These are phyloP conservation scores for Semaprochilodus insignis DNA, from an alignment of 2,797 vertebrate genomes.

Conservation along the genomic window DNA sequence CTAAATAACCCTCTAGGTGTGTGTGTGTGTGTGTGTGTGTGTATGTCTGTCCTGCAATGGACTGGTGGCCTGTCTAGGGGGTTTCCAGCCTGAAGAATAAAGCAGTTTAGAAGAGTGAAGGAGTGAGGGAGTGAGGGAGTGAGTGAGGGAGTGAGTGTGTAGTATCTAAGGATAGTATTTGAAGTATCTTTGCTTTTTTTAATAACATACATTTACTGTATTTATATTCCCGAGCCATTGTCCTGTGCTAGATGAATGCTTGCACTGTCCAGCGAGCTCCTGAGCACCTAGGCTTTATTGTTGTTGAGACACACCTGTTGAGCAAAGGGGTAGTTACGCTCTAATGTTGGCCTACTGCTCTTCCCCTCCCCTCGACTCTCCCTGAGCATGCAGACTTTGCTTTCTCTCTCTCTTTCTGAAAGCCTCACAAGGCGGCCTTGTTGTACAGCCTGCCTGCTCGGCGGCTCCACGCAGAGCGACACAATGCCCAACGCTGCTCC, in stretches of 20 bases:
- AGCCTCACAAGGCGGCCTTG: constrained; percentile 46
- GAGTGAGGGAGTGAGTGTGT: too few species aligned
- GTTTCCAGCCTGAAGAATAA: too few species aligned
- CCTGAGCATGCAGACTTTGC: constrained; percentile 1
- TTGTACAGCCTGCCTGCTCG: constrained; percentile 42
- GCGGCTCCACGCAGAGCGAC: constrained; percentile 40
- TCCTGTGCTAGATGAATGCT: background rate
- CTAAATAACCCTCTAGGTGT: too few species aligned
- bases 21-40: too few species aligned
- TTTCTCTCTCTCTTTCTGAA: constrained; percentile 32
- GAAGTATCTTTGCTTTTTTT: background rate
- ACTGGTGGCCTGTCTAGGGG: too few species aligned
- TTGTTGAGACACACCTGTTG: constrained; percentile 32
- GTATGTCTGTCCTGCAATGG: too few species aligned
- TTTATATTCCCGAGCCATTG: background rate
- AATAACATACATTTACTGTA: background rate
- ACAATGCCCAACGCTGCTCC: constrained; percentile 42
- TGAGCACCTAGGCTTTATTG: background rate
- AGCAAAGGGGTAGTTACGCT: background rate
- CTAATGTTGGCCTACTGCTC: background rate
- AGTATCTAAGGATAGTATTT: too few species aligned
- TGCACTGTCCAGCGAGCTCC: background rate
- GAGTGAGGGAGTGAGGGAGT: too few species aligned
- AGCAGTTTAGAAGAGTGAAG: too few species aligned
- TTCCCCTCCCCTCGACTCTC: constrained; percentile 7